phyloP scores from a whole-genome alignment of 64 coral and sea anemone species.

The Porites lutea region DNA sequence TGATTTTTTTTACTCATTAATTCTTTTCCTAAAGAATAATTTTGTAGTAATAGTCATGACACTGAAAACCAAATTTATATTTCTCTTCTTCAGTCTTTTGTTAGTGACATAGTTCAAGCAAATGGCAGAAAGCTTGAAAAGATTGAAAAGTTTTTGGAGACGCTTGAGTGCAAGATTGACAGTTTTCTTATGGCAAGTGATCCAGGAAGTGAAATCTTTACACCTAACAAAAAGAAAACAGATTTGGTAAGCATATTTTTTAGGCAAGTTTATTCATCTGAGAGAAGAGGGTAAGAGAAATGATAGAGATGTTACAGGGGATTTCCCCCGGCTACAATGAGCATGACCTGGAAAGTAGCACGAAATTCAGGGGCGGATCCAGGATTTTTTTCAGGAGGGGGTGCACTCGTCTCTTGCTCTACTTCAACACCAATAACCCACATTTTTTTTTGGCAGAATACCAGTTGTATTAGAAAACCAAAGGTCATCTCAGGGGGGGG shows the following conservation, averaged over 20 bases:
- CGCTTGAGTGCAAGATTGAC: constrained; percentile 68
- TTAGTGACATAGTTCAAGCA: constrained; percentile 27
- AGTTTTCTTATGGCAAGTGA: constrained; percentile 43
- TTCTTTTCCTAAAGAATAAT: too few relatives aligned
- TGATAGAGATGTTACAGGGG: too few relatives aligned
- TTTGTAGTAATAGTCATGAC: neutral
- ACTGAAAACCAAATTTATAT: neutral
- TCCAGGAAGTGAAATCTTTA: neutral
- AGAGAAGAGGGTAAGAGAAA: neutral
- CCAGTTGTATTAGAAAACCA: too few relatives aligned
- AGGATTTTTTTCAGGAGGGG: too few relatives aligned
- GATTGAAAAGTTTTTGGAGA: constrained; percentile 76
- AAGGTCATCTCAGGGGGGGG: too few relatives aligned
- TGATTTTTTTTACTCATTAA: too few relatives aligned
- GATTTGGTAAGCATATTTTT: neutral
- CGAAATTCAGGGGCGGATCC: too few relatives aligned
- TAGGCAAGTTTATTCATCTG: neutral
- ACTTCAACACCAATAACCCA: too few relatives aligned
- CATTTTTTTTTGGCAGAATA: too few relatives aligned
- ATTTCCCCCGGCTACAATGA: too few relatives aligned
- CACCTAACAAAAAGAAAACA: constrained; percentile 17
- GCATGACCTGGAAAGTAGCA: too few relatives aligned
- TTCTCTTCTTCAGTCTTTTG: neutral
- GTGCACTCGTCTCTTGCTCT: too few relatives aligned
- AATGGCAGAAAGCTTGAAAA: constrained; percentile 55